phyloP scores from a whole-genome alignment of 1,140 invertebrate genomes.

The Drosophila elegans region DNA sequence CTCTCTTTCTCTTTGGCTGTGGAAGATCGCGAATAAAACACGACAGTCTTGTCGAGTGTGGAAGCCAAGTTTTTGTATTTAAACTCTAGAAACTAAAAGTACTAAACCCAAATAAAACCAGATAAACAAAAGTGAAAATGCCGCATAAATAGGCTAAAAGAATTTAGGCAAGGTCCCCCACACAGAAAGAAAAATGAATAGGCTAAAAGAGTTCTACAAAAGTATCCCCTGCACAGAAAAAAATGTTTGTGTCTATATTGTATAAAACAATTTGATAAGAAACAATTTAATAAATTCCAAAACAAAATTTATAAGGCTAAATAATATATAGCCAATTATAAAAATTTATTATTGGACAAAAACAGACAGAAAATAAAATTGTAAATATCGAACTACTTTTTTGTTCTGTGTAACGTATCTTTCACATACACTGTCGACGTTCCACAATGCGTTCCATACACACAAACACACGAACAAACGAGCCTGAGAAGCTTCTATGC shows the following conservation, averaged over 20 bases:
- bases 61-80: conserved; percentile 58
- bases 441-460: conserved; percentile 74
- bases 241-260: too few relatives aligned
- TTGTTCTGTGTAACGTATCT: conserved; percentile 21
- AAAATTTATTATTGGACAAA: not conserved
- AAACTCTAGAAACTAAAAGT: conserved; percentile 17
- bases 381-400: not conserved
- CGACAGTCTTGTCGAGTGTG: conserved; percentile 62
- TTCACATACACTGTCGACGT: conserved; percentile 54
- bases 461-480: conserved; percentile 12
- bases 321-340: not conserved
- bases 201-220: too few relatives aligned
- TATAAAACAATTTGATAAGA: too few relatives aligned
- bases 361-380: not conserved
- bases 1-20: conserved; percentile 36
- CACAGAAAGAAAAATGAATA: not conserved
- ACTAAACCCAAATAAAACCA: conserved; percentile 10
- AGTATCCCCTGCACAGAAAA: too few relatives aligned
- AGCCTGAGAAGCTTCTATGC: conserved; percentile 20
- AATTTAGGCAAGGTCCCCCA: conserved; percentile 14
- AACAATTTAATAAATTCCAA: not conserved
- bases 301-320: not conserved
- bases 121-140: conserved; percentile 65
- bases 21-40: conserved; percentile 62
- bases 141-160: conserved; percentile 48